phyloP scores from a whole-genome alignment of 2,113 vertebrate genomes.

The Acrocephalus arundinaceus region DNA sequence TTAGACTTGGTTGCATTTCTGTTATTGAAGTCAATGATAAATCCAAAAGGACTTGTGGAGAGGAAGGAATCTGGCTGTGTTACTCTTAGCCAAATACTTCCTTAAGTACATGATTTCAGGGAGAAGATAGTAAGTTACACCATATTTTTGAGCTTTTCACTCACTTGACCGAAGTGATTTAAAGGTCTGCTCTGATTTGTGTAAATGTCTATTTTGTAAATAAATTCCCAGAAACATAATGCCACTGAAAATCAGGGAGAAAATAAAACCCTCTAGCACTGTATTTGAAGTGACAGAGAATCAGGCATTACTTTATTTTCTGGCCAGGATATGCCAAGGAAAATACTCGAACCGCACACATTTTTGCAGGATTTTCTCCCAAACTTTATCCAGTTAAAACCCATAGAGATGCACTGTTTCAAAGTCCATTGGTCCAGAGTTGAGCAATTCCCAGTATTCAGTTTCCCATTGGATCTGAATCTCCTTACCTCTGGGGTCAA shows the following conservation, averaged over 20 bases:
- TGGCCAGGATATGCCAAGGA: neutral
- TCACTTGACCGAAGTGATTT: neutral
- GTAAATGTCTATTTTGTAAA: neutral
- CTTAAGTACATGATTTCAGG: neutral
- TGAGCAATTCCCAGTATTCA: too few relatives aligned
- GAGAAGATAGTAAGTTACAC: neutral
- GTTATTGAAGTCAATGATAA: neutral
- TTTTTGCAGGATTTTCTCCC: neutral
- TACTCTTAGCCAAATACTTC: neutral
- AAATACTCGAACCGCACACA: neutral
- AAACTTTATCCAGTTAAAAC: too few relatives aligned
- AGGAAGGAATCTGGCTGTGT: neutral
- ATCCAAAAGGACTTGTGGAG: neutral
- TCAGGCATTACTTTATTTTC: neutral
- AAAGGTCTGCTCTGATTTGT: neutral
- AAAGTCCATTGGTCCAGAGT: neutral
- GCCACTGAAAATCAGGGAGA: rapidly evolving
- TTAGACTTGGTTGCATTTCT: neutral
- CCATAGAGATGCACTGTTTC: neutral
- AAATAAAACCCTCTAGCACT: neutral
- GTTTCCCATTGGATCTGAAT: neutral
- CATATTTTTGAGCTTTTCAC: neutral
- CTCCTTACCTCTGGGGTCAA: neutral
- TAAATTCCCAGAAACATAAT: neutral
- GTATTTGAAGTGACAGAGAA: neutral